Evolutionary conservation across 2,797 vertebrate genomes (phyloP), one percentile per base, ranked within the genome.

Genomic region (Takifugu rubripes): DNA sequence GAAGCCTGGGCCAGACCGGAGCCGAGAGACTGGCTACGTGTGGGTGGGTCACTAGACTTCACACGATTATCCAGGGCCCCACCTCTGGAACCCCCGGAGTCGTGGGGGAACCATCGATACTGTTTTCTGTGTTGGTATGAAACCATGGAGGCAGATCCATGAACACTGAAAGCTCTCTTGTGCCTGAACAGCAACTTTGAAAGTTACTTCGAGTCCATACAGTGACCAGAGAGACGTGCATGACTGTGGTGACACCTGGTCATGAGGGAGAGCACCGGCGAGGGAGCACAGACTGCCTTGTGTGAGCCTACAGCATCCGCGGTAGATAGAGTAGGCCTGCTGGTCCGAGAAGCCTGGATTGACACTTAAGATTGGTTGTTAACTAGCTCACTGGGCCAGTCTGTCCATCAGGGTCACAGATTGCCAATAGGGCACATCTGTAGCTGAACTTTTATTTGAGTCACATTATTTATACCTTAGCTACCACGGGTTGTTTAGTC

Each of bases 21-120:
- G 78, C 72, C 64, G 74, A 12, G 62, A 62, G 64, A 69, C 65
- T 69, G 78, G 49, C 61, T 81, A 67, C 70, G 67, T 9, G 3
- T 11, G 61, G 64, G 48, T 52, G 68, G 73, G 54, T 63, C 33
- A 17, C 40, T 52, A 56, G 74, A 86, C 75, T 79, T 74, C 72
- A 72, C 67, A 72, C 52, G 44, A 49, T 53, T 71, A 53, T 68
- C 54, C 63, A 54, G 52, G 59, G 51, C 72, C 21, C 21, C 62
- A 84, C 71, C 77, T 74, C 77, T 76, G 78, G 21, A 21, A 21
- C 21, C 77, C 72, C 64, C 50, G 47, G 61, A 52, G 55, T 46
- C 8, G 26, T 45, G 63, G 74, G 74, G 78, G 70, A 62, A 77
- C 59, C 70, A 21, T 36, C 54, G 10, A 54, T 61, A 69, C 68